Percentiles rank a stretch among this genome's conserved stretches.
Conservation (phyloP, 2,888 invertebrate species). For the Serripes groenlandicus region DNA sequence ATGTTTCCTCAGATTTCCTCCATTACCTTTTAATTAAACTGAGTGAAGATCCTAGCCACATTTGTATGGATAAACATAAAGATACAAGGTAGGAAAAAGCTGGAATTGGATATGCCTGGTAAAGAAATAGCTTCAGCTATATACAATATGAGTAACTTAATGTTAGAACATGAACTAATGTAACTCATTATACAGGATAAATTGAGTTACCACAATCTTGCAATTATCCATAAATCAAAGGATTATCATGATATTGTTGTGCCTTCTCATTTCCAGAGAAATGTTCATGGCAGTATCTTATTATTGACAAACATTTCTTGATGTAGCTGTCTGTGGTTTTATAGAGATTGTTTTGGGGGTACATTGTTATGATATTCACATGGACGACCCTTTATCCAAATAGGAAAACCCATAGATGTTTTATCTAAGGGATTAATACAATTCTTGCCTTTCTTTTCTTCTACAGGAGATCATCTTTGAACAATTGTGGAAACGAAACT, state of each 20-base stretch:
- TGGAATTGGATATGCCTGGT: neutral
- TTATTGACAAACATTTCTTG: slow-evolving; percentile 19
- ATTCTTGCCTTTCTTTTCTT: too few species aligned
- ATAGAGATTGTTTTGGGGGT: neutral
- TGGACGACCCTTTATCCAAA: neutral
- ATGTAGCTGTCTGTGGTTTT: neutral
- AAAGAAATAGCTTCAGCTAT: neutral
- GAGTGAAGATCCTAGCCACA: neutral
- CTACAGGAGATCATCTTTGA: too few species aligned
- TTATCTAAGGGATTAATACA: too few species aligned
- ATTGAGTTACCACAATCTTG: slow-evolving; percentile 5
- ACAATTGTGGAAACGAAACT: too few species aligned
- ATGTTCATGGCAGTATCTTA: neutral
- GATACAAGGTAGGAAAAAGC: neutral
- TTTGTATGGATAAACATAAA: neutral
- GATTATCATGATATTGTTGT: slow-evolving; percentile 8
- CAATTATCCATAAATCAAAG: slow-evolving; percentile 8
- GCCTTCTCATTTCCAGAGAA: slow-evolving; percentile 1
- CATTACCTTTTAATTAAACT: too few species aligned
- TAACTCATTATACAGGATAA: slow-evolving; percentile 3
- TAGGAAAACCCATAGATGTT: too few species aligned
- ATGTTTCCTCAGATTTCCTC: too few species aligned
- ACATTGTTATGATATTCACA: neutral
- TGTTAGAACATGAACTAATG: neutral
- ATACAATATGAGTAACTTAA: neutral